These are phyloP conservation scores for Syrphus vitripennis DNA, from an alignment of 2,888 invertebrate species.

Conservation along the genomic window DNA sequence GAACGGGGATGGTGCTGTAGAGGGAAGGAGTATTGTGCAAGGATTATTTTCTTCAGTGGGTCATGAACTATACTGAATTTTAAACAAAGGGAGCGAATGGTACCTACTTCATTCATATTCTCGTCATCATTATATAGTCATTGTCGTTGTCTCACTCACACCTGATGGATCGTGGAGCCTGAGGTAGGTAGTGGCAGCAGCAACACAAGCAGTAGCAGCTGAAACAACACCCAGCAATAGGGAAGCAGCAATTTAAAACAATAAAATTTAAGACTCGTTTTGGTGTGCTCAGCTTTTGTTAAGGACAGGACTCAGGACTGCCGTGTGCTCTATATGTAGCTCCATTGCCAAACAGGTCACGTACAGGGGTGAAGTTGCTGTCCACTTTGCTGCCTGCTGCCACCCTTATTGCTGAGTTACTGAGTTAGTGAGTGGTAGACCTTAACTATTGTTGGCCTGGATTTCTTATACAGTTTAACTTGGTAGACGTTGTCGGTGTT, in stretches of 20 bases:
- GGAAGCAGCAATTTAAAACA: slow-evolving; percentile 56
- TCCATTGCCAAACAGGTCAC: slow-evolving; percentile 58
- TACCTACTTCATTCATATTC: slow-evolving; percentile 41
- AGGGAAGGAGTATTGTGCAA: background rate
- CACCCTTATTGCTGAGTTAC: slow-evolving; percentile 21
- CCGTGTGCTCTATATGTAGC: background rate
- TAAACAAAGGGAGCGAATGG: background rate
- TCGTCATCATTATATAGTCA: slow-evolving; percentile 24
- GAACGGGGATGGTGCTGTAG: background rate
- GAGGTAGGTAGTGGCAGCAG: background rate
- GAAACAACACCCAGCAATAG: background rate
- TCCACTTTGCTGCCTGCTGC: slow-evolving; percentile 29
- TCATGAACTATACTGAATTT: slow-evolving; percentile 30
- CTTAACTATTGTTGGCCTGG: slow-evolving; percentile 48
- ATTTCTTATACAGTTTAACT: slow-evolving; percentile 33
- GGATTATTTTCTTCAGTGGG: slow-evolving; percentile 16
- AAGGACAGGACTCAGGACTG: slow-evolving; percentile 14
- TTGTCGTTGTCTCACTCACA: slow-evolving; percentile 31
- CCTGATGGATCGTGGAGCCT: background rate
- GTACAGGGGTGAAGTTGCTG: slow-evolving; percentile 42
- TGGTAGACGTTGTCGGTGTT: background rate
- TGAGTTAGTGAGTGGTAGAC: slow-evolving; percentile 37
- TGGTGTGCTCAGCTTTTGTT: slow-evolving; percentile 29
- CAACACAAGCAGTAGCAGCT: background rate
- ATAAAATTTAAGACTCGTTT: slow-evolving; percentile 50